Conservation (phyloP, 2,888 invertebrate genomes). For the Andrena marginata region DNA sequence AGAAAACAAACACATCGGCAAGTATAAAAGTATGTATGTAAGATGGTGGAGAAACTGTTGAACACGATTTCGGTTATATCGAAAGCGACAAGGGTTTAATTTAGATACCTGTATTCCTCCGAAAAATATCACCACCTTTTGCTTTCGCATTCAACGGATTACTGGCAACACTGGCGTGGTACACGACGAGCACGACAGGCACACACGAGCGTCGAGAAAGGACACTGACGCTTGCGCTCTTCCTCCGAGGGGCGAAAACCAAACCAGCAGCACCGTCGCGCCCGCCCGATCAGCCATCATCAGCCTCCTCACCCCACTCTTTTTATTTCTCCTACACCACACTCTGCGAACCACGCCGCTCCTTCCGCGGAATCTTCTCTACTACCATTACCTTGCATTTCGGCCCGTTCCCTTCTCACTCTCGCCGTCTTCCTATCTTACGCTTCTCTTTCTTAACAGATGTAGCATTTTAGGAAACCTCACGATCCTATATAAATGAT, state of each 20-base stretch:
- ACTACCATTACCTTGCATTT: background rate
- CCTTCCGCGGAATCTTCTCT: too few species aligned
- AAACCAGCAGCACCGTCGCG: conserved; percentile 54
- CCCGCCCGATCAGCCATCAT: conserved; percentile 14
- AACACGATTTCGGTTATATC: background rate
- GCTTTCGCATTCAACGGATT: conserved; percentile 81
- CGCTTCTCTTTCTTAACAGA: too few species aligned
- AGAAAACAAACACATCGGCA: background rate
- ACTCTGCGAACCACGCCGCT: background rate
- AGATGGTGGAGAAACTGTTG: background rate
- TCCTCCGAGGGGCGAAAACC: conserved; percentile 10
- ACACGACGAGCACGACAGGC: conserved; percentile 37
- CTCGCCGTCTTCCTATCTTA: background rate
- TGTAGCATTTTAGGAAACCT: too few species aligned
- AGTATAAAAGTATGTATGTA: background rate
- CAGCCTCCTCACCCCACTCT: background rate
- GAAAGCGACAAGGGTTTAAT: conserved; percentile 4
- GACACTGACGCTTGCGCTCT: conserved; percentile 72
- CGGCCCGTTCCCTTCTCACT: background rate
- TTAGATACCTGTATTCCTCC: conserved; percentile 46
- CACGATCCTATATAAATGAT: too few species aligned
- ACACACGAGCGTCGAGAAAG: conserved; percentile 69
- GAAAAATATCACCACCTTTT: conserved; percentile 71
- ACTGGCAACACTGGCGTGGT: conserved; percentile 68
- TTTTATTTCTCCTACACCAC: background rate